Evolutionary conservation across 2,113 vertebrate genomes (phyloP).

Genomic region (Oryzias woworae): DNA sequence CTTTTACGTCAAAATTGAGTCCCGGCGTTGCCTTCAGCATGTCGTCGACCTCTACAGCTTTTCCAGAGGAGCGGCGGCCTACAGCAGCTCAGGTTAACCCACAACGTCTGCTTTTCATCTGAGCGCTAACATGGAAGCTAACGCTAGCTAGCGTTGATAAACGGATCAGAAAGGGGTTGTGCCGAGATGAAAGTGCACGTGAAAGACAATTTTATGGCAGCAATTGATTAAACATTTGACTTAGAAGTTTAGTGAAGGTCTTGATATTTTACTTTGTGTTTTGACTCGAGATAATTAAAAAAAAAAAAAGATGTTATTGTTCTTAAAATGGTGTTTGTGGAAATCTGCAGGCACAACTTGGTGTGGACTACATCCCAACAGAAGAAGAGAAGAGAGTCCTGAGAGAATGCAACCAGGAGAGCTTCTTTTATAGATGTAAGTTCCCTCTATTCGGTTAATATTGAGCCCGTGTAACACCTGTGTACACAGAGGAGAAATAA

Average conservation of each 20-base stretch:
- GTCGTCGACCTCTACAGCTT: conserved; percentile 44
- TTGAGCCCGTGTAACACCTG: too few species aligned
- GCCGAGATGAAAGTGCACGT: too few species aligned
- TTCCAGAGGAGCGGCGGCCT: conserved; percentile 35
- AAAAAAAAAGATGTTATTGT: neutral
- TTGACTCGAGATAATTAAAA: too few species aligned
- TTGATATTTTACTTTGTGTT: too few species aligned
- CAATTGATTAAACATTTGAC: too few species aligned
- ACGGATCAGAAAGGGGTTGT: neutral
- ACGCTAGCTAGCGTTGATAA: neutral
- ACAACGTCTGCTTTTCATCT: neutral
- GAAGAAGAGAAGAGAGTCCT: conserved; percentile 87
- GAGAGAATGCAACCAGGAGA: conserved; percentile 86
- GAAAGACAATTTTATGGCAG: too few species aligned
- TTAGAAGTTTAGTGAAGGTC: too few species aligned
- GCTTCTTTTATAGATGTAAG: conserved; percentile 90
- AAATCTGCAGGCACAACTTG: conserved; percentile 65
- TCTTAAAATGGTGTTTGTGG: neutral
- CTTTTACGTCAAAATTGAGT: conserved; percentile 12
- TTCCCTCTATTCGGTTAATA: conserved; percentile 1
- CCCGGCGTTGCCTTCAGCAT: conserved; percentile 27
- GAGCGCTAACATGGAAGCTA: conserved; percentile 36
- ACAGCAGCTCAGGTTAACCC: conserved; percentile 41
- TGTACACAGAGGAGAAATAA: too few species aligned
- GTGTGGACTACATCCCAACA: conserved; percentile 79